Base-by-base conservation (phyloP, 2,797 vertebrate species). In the Pipistrellus pygmaeus region DNA sequence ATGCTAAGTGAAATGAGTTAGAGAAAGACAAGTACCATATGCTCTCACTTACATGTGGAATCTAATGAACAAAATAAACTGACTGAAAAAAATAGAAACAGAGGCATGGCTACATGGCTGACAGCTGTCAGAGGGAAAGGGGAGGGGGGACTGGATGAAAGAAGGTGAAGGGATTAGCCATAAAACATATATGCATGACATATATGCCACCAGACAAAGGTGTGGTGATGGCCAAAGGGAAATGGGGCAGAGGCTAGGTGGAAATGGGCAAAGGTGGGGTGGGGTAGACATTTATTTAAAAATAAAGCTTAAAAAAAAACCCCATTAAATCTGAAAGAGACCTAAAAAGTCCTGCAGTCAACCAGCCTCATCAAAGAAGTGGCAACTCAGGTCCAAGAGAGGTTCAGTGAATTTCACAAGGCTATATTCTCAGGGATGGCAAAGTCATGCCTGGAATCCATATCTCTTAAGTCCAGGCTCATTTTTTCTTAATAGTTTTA, bases 301-400 rank as follows among this genome's bases (percentile, higher is more conserved):
- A 68, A 68, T 68, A 68, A 68, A 68, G n/a, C 8, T 18, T n/a
- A 32, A 32, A 66, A 64, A 64, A 13, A 25, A 46, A 48, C 17
- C 15, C 15, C 64, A 64, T 66, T 66, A 66, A 82, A 51, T 83
- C 20, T 94, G 75, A 82, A 92, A 94, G 62, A 83, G 17, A 35
- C 32, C 81, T 64, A 44, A 73, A 25, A 82, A 92, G 46, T 53
- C 32, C 27, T 77, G 41, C 12, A 51, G 21, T 64, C 23, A 55
- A 53, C 10, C 6, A 21, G 55, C 3, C 38, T 82, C 75, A 15
- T 66, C 66, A 57, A 89, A 90, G 27, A 30, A 17, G 38, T 18
- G 6, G 17, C n/a, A 66, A 71, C 20, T 71, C 12, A 57, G 44
- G 27, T 8, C 66, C 35, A 10, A 25, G 10, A 32, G 3, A 55